Percentiles rank a stretch among this genome's conserved stretches.
These are phyloP conservation scores for Catharus ustulatus DNA, from an alignment of 2,797 vertebrate species.

Conservation along the genomic window DNA sequence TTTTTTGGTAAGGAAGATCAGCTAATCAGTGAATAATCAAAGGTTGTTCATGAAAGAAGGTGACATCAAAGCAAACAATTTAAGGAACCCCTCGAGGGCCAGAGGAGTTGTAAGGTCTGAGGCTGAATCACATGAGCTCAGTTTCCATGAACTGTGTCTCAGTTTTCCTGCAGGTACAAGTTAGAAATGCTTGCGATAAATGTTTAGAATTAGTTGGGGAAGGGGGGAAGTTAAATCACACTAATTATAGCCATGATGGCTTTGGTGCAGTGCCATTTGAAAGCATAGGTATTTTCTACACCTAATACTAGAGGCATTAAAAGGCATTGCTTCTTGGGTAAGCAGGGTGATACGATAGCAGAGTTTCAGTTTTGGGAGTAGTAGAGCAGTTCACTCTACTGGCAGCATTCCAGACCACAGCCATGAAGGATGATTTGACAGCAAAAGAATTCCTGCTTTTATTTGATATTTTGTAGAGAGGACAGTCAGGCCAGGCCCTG, in stretches of 20 bases:
- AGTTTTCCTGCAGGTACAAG: constrained; percentile 72
- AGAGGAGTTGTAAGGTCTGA: constrained; percentile 70
- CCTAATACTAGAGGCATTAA: not conserved
- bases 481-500: not conserved
- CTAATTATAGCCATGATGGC: constrained; percentile 30
- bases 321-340: not conserved
- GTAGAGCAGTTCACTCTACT: not conserved
- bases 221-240: constrained; percentile 40
- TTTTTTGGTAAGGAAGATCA: constrained; percentile 51
- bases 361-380: not conserved
- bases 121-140: constrained; percentile 71
- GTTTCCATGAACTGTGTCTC: constrained; percentile 72
- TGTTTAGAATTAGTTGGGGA: constrained; percentile 57
- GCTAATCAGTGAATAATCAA: constrained; percentile 56
- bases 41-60: constrained; percentile 65
- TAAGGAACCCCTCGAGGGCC: constrained; percentile 73
- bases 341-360: not conserved
- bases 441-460: not conserved
- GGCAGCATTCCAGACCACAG: not conserved
- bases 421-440: not conserved
- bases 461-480: not conserved
- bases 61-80: constrained; percentile 74
- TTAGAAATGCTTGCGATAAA: constrained; percentile 59
- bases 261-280: constrained; percentile 43
- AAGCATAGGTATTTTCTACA: not conserved